Conservation (phyloP, 2,888 invertebrate species). For the Schizaphis graminum region DNA sequence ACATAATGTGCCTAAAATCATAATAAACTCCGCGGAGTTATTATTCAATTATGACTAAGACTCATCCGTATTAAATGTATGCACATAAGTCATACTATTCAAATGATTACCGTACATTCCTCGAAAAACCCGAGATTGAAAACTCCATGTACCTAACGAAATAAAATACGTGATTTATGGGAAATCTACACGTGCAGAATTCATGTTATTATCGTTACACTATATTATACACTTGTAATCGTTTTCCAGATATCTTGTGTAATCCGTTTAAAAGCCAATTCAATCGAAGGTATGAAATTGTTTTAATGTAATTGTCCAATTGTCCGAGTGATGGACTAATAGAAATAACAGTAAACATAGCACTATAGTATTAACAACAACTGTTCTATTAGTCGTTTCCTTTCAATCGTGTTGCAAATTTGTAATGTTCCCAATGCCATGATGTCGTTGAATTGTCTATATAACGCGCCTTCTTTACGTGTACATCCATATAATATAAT, state of each 20-base stretch:
- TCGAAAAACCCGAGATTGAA: background rate
- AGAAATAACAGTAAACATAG: conserved; percentile 31
- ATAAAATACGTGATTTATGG: background rate
- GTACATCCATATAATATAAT: too few relatives aligned
- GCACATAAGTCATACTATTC: background rate
- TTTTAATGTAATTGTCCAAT: conserved; percentile 27
- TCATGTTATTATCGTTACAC: background rate
- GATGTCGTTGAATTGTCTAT: conserved; percentile 54
- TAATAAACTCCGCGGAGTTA: background rate
- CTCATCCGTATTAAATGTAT: background rate
- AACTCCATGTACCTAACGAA: background rate
- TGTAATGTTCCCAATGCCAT: background rate
- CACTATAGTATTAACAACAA: background rate
- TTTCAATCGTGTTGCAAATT: background rate
- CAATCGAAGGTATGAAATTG: conserved; percentile 47
- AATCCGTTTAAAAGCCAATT: conserved; percentile 57
- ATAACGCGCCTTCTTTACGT: conserved; percentile 48
- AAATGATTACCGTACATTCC: background rate
- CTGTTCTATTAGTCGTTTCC: background rate
- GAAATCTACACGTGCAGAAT: background rate
- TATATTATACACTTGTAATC: conserved; percentile 36
- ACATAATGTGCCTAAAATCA: background rate
- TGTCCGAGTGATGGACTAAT: conserved; percentile 42
- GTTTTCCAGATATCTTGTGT: conserved; percentile 62
- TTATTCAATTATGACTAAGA: background rate